Percentiles rank a stretch among this genome's conserved stretches.
These are phyloP conservation scores for Pogoniulus pusillus DNA, from an alignment of 2,797 vertebrate genomes.

Conservation along the genomic window DNA sequence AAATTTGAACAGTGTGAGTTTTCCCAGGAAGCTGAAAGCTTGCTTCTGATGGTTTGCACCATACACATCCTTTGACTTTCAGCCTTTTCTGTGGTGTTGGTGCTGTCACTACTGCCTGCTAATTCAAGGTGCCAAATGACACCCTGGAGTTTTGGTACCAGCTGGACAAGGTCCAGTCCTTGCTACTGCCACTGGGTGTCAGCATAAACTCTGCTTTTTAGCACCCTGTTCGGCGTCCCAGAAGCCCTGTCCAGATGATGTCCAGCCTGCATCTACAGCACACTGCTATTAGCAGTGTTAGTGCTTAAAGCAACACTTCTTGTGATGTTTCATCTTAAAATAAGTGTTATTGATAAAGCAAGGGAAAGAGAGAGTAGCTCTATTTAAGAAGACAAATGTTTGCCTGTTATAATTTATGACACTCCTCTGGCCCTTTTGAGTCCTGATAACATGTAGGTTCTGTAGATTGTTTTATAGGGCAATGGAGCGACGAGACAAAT, in stretches of 20 bases:
- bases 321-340: not conserved
- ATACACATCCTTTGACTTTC: not conserved
- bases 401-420: rapidly evolving
- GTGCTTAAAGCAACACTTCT: rapidly evolving
- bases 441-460: not conserved
- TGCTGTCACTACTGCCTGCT: not conserved
- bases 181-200: constrained; percentile 5
- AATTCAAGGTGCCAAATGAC: not conserved
- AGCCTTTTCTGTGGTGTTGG: not conserved
- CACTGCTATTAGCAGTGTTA: not conserved
- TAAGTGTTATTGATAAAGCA: rapidly evolving
- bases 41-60: not conserved
- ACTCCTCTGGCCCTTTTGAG: not conserved
- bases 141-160: not conserved
- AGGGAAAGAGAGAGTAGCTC: not conserved
- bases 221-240: rapidly evolving
- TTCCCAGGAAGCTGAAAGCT: not conserved
- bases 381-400: rapidly evolving
- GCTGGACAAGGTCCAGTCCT: rapidly evolving
- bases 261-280: rapidly evolving
- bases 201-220: not conserved
- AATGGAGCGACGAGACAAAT: not conserved
- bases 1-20: not conserved
- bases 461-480: not conserved
- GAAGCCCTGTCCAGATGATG: not conserved